Evolutionary conservation across 2,113 vertebrate genomes (phyloP).

Genomic region (Aplodontia rufa): DNA sequence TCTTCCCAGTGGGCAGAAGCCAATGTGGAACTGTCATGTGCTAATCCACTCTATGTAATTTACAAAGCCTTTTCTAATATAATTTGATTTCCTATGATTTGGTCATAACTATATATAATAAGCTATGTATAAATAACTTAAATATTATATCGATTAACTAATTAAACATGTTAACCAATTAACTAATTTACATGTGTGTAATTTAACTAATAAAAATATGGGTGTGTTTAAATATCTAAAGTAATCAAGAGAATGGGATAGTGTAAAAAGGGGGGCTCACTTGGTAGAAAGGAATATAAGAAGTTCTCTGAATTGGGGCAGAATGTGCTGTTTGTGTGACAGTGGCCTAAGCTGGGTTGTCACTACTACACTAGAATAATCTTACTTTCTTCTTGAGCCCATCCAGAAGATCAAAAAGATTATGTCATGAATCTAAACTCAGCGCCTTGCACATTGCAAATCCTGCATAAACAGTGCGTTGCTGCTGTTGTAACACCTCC

Average conservation of each 20-base stretch:
- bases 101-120: not conserved
- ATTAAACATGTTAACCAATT: not conserved
- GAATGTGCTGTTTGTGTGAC: not conserved
- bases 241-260: not conserved
- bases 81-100: not conserved
- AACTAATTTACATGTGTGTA: not conserved
- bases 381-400: not conserved
- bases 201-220: not conserved
- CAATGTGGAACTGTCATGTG: not conserved
- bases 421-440: not conserved
- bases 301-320: not conserved
- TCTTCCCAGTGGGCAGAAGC: not conserved
- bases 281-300: not conserved
- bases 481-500: fast-evolving
- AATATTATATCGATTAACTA: not conserved
- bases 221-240: not conserved
- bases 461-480: fast-evolving
- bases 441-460: not conserved
- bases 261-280: not conserved
- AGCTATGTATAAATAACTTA: not conserved
- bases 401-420: not conserved
- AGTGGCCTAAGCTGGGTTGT: not conserved
- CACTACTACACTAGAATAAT: not conserved
- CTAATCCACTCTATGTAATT: not conserved
- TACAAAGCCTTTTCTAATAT: not conserved